A percentile compares a stretch with the other conserved stretches of the same genome.
These are phyloP conservation scores for Balanococcus diminutus DNA, from an alignment of 2,888 invertebrate species.

Conservation along the genomic window DNA sequence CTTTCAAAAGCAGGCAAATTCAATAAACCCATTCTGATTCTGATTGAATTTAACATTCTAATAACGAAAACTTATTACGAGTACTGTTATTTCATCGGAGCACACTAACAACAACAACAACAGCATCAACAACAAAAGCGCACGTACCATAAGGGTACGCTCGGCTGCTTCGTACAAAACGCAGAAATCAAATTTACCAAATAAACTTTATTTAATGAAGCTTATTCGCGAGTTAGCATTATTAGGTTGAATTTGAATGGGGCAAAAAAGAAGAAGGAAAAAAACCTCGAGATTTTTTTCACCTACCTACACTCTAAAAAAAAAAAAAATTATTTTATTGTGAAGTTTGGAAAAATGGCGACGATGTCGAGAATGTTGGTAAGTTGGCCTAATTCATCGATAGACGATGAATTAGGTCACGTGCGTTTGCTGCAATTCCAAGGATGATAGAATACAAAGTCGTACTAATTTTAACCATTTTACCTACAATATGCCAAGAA, in stretches of 20 bases:
- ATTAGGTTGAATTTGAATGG: background rate
- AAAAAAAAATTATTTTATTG: too few relatives aligned
- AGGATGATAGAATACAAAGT: background rate
- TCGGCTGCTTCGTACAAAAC: slow-evolving; percentile 2
- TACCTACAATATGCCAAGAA: background rate
- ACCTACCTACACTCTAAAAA: background rate
- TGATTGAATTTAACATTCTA: slow-evolving; percentile 42
- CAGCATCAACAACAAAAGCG: background rate
- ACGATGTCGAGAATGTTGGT: background rate
- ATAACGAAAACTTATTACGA: slow-evolving; percentile 25
- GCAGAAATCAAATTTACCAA: slow-evolving; percentile 40
- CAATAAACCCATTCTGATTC: slow-evolving; percentile 38
- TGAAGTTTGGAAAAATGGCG: background rate
- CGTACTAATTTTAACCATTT: background rate
- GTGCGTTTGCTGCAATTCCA: background rate
- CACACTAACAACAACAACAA: background rate
- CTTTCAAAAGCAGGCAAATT: slow-evolving; percentile 34
- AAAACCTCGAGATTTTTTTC: background rate
- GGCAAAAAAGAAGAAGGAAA: background rate
- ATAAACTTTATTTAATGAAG: slow-evolving; percentile 46
- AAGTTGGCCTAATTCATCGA: background rate
- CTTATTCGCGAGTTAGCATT: slow-evolving; percentile 6
- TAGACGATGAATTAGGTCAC: background rate
- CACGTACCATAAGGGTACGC: background rate
- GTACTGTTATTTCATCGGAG: slow-evolving; percentile 11